phyloP scores from a whole-genome alignment of 2,888 invertebrate genomes.

The Polylopha cassiicola region DNA sequence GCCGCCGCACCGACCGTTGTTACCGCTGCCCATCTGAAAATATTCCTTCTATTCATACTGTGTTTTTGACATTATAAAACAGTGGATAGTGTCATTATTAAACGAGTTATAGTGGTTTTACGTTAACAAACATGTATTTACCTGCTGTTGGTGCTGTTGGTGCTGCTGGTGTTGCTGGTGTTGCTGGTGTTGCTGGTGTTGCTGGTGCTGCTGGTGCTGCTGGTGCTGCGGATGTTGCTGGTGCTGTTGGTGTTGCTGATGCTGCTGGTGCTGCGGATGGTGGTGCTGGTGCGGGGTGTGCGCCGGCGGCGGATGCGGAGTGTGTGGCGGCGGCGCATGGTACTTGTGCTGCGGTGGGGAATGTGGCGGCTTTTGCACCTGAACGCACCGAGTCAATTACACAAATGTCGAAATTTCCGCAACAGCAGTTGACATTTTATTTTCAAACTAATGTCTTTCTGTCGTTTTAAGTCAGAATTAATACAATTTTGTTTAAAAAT shows the following conservation, averaged over 20 bases:
- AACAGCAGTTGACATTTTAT: background rate
- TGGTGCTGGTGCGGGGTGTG: conserved; percentile 67
- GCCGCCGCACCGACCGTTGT: conserved; percentile 52
- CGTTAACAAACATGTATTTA: too few species aligned
- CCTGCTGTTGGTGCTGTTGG: conserved; percentile 30
- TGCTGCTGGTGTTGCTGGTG: conserved; percentile 41
- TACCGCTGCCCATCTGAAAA: conserved; percentile 59
- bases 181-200: conserved; percentile 46
- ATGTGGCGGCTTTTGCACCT: conserved; percentile 58
- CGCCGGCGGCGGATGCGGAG: conserved; percentile 43
- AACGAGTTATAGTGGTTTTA: too few species aligned
- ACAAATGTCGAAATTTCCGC: background rate
- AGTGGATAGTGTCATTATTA: too few species aligned
- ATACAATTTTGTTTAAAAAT: too few species aligned
- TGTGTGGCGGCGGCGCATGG: conserved; percentile 61
- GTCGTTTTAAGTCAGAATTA: too few species aligned
- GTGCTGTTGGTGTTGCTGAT: conserved; percentile 32
- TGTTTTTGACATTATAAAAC: background rate
- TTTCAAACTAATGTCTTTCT: too few species aligned
- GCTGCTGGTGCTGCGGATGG: conserved; percentile 40
- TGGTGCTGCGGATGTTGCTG: conserved; percentile 29
- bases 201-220: conserved; percentile 23
- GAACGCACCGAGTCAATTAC: background rate
- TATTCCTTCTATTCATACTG: background rate
- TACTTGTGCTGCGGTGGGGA: conserved; percentile 73